Conservation (phyloP, 2,797 vertebrate genomes). For the Oophaga sylvatica region DNA sequence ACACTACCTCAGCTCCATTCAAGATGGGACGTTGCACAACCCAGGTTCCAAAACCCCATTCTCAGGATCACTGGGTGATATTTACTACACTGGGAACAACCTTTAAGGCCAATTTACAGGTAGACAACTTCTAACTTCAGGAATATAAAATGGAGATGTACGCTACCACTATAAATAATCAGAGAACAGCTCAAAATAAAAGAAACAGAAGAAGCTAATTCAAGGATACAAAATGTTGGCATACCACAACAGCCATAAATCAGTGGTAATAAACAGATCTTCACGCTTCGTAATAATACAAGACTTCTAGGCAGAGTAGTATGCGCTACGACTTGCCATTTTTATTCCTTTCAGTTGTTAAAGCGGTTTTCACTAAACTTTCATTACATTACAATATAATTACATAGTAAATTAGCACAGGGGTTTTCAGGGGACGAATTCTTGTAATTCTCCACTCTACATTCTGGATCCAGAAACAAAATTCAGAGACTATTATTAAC, state of each 20-base stretch:
- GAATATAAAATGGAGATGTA: no score
- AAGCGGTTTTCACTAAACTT: not conserved
- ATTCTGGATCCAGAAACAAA: not conserved
- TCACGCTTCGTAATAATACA: not conserved
- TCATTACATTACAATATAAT: constrained; percentile 17
- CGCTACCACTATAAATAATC: no score
- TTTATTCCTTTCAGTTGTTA: not conserved
- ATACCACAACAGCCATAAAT: not conserved
- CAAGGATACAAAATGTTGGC: not conserved
- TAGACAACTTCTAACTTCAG: no score
- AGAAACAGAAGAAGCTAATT: not conserved
- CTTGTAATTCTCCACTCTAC: not conserved
- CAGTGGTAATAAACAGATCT: not conserved
- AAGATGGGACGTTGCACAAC: no score
- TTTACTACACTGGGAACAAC: no score
- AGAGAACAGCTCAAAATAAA: not conserved
- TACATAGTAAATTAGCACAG: not conserved
- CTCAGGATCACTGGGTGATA: no score
- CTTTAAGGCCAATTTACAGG: no score
- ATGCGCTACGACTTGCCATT: not conserved
- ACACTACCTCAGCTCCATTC: no score
- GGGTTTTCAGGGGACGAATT: not conserved
- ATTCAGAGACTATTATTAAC: not conserved
- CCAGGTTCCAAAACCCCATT: no score
- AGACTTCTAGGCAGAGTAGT: no score